Base-by-base conservation (phyloP, 2,888 invertebrate genomes). In the Cenopis cana region DNA sequence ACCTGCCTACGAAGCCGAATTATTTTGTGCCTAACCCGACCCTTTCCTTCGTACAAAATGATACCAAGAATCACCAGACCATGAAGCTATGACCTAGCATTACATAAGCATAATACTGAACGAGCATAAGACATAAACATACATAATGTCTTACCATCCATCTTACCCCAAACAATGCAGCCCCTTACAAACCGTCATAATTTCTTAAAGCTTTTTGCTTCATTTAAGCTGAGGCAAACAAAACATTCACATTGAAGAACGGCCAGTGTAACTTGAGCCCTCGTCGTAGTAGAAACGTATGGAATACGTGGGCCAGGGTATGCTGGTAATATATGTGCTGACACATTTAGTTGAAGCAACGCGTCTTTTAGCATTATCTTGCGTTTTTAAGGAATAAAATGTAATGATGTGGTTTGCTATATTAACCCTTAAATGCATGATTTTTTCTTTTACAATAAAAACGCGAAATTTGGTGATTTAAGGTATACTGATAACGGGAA, bases 141-240 rank as follows among this genome's bases (percentile, higher is more conserved):
- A 54, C 65, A 54, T 70, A 70, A 52, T 41, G 74, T 69, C 77
- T 75, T 67, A 57, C 79, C 77, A 81, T 82, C 79, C 81, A 80
- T 81, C 83, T 81, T 78, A 74, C 69, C 76, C 69, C 55, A 55
- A 69, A 73, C 74, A 74, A 67, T 73, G 62, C 77, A 24, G 18
- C 77, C 75, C 74, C 72, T 78, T 75, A 75, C 76, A 38, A 64
- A 70, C 59, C 75, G 72, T 75, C 76, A 76, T 80, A 78, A 83
- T 83, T 81, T 84, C 82, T 84, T 81, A 78, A 77, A 78, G 79
- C 86, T 86, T 86, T 86, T 86, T 87, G 86, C 87, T 80, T 84
- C 88, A 86, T 87, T 87, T 87, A 85, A 81, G 76, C 79, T 61
- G 77, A 78, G 78, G 78, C 78, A 81, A 82, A 85, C 87, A 86